These are phyloP conservation scores for Ictalurus punctatus DNA, from an alignment of 2,113 vertebrate species.

Conservation along the genomic window DNA sequence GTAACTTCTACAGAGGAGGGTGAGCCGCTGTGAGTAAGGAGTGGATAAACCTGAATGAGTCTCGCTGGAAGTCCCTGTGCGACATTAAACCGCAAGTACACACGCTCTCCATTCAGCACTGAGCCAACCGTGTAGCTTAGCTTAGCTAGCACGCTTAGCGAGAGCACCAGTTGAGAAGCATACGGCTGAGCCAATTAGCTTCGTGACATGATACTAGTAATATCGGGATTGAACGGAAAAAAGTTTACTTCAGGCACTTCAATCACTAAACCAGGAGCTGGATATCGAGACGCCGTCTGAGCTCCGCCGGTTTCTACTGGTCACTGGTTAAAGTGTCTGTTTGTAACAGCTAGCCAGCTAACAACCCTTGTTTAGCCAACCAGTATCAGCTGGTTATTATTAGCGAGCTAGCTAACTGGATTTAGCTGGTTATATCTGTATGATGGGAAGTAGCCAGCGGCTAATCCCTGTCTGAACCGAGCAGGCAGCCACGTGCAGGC, in stretches of 20 bases:
- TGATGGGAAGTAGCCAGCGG: slow-evolving; percentile 24
- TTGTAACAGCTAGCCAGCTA: slow-evolving; percentile 20
- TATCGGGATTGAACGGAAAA: neutral
- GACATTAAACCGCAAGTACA: slow-evolving; percentile 6
- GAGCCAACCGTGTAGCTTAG: slow-evolving; percentile 15
- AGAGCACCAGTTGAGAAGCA: neutral
- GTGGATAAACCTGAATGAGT: neutral
- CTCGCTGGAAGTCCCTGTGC: neutral
- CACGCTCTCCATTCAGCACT: slow-evolving; percentile 38
- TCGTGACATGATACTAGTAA: neutral
- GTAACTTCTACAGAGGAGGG: neutral
- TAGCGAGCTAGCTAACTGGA: slow-evolving; percentile 47
- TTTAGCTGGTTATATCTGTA: slow-evolving; percentile 47
- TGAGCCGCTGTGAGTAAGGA: neutral
- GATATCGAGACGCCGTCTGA: neutral
- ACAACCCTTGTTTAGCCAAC: slow-evolving; percentile 11
- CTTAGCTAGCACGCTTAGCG: slow-evolving; percentile 25
- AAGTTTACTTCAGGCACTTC: slow-evolving; percentile 3
- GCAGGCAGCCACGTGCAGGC: slow-evolving; percentile 31
- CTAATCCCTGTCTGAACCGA: slow-evolving; percentile 21
- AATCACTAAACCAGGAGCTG: neutral
- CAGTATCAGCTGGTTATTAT: slow-evolving; percentile 54
- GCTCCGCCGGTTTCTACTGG: neutral
- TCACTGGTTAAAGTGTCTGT: neutral
- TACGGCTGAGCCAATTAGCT: slow-evolving; percentile 6